Evolutionary conservation across 2,113 vertebrate genomes (phyloP).

Genomic region (Chaenocephalus aceratus): DNA sequence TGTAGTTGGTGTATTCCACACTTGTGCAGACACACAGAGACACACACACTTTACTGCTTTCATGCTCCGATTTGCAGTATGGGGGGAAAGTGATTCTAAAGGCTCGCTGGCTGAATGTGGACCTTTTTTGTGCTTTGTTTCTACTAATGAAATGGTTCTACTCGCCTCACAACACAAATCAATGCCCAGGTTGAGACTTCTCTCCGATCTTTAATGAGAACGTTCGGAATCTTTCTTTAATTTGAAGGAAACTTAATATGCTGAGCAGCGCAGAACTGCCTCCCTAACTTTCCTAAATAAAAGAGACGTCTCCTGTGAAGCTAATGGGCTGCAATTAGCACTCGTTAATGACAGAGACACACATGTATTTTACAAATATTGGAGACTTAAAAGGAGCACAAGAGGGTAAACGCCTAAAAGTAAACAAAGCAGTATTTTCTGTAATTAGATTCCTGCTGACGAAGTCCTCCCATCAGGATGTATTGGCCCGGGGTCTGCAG

Average conservation of each 20-base stretch:
- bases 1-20: constrained; percentile 61
- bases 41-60: constrained; percentile 1
- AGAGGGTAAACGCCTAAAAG: not conserved
- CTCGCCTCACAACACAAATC: constrained; percentile 44
- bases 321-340: constrained; percentile 59
- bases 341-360: constrained; percentile 44
- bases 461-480: constrained; percentile 18
- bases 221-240: not conserved
- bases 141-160: constrained; percentile 22
- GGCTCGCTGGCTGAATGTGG: not conserved
- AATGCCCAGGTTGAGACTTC: constrained; percentile 21
- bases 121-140: not conserved
- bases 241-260: constrained; percentile 16
- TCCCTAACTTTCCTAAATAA: constrained; percentile 32
- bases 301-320: constrained; percentile 38
- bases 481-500: constrained; percentile 26
- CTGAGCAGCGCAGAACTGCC: constrained; percentile 30
- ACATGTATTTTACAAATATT: constrained; percentile 32
- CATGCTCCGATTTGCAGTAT: not conserved
- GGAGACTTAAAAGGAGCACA: constrained; percentile 19
- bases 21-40: constrained; percentile 25
- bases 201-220: constrained; percentile 2
- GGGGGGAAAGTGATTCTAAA: not conserved
- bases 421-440: constrained; percentile 37
- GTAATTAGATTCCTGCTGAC: constrained; percentile 36